Percentiles rank a stretch among this genome's conserved stretches.
Conservation (phyloP, 2,797 vertebrate species). For the Tragelaphus oryx region DNA sequence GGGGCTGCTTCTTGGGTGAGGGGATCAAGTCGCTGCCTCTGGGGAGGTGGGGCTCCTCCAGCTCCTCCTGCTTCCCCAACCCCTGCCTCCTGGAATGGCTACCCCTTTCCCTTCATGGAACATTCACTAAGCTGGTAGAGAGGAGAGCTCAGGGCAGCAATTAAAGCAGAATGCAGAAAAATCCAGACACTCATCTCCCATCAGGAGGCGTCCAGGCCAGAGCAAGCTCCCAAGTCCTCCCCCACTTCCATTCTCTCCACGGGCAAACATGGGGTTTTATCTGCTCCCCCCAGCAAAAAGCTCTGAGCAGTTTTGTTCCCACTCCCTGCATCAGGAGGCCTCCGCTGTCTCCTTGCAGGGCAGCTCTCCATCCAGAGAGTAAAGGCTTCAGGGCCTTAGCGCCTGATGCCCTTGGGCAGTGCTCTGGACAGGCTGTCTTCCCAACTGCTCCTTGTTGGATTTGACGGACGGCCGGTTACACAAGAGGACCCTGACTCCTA, state of each 20-base stretch:
- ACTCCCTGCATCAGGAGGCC: accelerated
- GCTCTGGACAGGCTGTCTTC: background rate
- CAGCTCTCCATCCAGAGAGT: background rate
- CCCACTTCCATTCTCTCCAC: background rate
- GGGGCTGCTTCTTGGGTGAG: background rate
- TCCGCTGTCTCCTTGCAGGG: too few species aligned
- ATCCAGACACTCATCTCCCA: accelerated
- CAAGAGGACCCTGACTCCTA: background rate
- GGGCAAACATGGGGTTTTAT: accelerated
- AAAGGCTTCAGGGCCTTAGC: background rate
- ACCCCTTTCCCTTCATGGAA: accelerated
- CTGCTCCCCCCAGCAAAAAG: background rate
- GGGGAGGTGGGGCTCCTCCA: background rate
- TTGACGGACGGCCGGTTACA: accelerated
- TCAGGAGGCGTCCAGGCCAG: background rate
- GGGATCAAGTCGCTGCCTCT: accelerated
- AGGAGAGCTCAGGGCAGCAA: background rate
- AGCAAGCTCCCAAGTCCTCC: background rate
- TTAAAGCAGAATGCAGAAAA: background rate
- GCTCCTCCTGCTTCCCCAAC: background rate
- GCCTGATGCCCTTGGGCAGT: background rate
- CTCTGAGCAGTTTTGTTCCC: background rate
- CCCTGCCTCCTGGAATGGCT: background rate
- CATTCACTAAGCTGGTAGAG: background rate
- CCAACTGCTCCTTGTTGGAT: background rate